Conservation (phyloP, 1,140 invertebrate genomes). For the Plectrocnemia conspersa region DNA sequence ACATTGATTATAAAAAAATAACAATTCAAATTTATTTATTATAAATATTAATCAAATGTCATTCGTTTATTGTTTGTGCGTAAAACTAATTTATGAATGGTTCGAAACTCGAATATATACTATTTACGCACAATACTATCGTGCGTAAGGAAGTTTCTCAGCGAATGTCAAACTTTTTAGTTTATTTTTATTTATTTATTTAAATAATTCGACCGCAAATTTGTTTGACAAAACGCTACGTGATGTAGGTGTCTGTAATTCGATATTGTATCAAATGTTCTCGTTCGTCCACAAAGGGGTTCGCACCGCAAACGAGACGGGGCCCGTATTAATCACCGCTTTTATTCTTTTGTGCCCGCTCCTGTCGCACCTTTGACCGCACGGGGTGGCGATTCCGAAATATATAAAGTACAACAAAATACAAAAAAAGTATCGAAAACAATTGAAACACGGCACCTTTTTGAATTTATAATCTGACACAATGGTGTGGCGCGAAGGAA, state of each 20-base stretch:
- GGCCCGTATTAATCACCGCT: constrained; percentile 21
- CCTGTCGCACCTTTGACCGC: constrained; percentile 12
- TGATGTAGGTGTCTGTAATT: no score
- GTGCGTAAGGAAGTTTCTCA: no score
- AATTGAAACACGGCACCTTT: constrained; percentile 16
- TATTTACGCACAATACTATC: no score
- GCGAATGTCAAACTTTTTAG: background rate
- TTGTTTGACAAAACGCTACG: no score
- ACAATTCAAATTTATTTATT: no score
- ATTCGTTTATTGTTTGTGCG: no score
- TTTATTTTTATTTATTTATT: constrained; percentile 3
- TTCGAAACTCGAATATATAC: no score
- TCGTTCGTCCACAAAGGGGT: constrained; percentile 6
- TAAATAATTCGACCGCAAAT: background rate
- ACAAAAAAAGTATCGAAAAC: constrained; percentile 18
- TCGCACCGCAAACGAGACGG: constrained; percentile 6
- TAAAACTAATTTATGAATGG: no score
- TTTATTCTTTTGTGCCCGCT: constrained; percentile 22
- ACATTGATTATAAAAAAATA: no score
- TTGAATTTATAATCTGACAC: constrained; percentile 24
- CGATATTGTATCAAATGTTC: constrained; percentile 15
- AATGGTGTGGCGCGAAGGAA: constrained; percentile 21
- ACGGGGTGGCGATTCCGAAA: background rate
- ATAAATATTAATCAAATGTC: no score
- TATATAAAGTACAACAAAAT: no score